Evolutionary conservation across 2,888 invertebrate genomes (phyloP), one percentile per base, ranked within the genome.

Genomic region (Leucoma salicis): DNA sequence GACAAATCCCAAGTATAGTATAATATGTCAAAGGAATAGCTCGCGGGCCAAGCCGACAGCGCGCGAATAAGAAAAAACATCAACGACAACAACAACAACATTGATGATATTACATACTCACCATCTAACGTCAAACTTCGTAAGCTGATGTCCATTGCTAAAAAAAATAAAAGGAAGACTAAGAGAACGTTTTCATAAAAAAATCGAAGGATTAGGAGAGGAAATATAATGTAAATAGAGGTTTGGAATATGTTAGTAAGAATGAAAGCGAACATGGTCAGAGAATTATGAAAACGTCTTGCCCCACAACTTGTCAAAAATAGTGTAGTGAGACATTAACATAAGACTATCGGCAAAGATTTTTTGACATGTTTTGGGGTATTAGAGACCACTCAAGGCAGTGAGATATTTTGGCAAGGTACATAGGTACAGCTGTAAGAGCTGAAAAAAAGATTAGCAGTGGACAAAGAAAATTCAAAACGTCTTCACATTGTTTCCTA

Each of bases 401-500:
- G 10, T 43, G 43, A 39, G 39, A 32, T 31, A 35, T 43, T 27
- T 31, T 43, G 31, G 35, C 43, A 16, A 43, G 13, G 31, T 39
- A 32, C n/a, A n/a, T n/a, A n/a, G n/a, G n/a, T n/a, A n/a, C 35
- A n/a, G 43, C 35, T 18, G 18, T 27, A 24, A 43, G 15, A 39
- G 35, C 16, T 25, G 35, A 43, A 40, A 21, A 39, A 39, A 18
- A 35, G 31, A 27, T 10, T 35, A 14, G 35, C 35, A 15, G 27
- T 25, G 14, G 37, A 33, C 21, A 42, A 13, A 21, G 37, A 42
- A 10, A 36, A 39, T 31, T 28, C 39, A 31, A 35, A 35, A 39
- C 11, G 39, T 10, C 11, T 32, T 31, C 16, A 27, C 14, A 25
- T 38, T 32, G 21, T 43, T 29, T 31, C 11, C 14, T 43, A 43